Conservation (phyloP, 1,140 invertebrate genomes). For the Helicorthomorpha holstii region DNA sequence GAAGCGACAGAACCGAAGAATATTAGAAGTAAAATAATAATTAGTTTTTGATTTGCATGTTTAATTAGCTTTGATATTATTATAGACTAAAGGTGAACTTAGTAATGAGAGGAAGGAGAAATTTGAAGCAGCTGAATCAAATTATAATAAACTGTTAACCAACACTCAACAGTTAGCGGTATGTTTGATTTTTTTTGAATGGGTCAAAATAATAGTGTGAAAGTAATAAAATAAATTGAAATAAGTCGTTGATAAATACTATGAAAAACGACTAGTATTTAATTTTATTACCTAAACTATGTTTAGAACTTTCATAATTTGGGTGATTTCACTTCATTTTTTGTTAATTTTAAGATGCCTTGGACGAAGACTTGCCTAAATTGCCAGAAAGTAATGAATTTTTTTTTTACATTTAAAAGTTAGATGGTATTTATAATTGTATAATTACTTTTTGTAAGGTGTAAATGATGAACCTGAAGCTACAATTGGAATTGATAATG, state of each 20-base stretch:
- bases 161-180: constrained; percentile 60
- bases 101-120: constrained; percentile 69
- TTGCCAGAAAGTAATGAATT: constrained; percentile 29
- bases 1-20: constrained; percentile 70
- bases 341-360: constrained; percentile 36
- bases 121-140: constrained; percentile 50
- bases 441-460: background rate
- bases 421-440: background rate
- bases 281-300: no score
- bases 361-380: constrained; percentile 59
- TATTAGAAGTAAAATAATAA: constrained; percentile 35
- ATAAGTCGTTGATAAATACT: no score
- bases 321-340: constrained; percentile 4
- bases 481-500: constrained; percentile 7
- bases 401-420: no score
- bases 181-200: constrained; percentile 13
- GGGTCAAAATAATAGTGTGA: no score
- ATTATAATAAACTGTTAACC: constrained; percentile 51
- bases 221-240: no score
- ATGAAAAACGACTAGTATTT: no score
- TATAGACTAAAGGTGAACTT: constrained; percentile 74
- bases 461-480: background rate
- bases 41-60: background rate
- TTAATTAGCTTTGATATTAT: background rate
- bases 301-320: no score